These are phyloP conservation scores for Apteryx owenii DNA, from an alignment of 2,113 vertebrate genomes.

Conservation along the genomic window DNA sequence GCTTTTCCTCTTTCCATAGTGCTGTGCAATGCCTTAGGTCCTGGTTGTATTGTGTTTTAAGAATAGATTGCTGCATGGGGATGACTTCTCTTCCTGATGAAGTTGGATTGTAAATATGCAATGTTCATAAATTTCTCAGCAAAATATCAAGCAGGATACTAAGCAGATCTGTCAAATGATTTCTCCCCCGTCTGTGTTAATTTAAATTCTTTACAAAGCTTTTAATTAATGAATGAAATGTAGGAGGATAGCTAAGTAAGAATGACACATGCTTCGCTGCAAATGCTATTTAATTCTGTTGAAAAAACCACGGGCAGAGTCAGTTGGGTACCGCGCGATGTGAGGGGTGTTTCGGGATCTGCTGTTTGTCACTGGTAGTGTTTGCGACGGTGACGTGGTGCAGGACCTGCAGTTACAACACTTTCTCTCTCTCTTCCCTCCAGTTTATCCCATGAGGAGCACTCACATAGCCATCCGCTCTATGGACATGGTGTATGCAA, in stretches of 20 bases:
- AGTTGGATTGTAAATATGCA: slow-evolving; percentile 34
- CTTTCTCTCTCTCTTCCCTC: slow-evolving; percentile 30
- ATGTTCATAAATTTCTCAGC: slow-evolving; percentile 62
- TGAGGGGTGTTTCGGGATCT: background rate
- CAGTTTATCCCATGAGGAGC: slow-evolving; percentile 91
- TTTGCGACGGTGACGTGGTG: background rate
- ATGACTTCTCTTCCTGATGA: slow-evolving; percentile 30
- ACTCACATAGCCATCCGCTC: slow-evolving; percentile 90
- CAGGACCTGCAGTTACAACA: background rate
- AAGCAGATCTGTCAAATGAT: slow-evolving; percentile 56
- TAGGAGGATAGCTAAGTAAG: slow-evolving; percentile 56
- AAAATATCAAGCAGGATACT: slow-evolving; percentile 56
- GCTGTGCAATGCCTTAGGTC: background rate
- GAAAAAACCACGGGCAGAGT: slow-evolving; percentile 8
- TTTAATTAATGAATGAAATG: slow-evolving; percentile 70
- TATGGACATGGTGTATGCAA: slow-evolving; percentile 98
- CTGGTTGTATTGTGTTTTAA: background rate
- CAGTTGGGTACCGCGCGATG: background rate
- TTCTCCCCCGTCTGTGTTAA: slow-evolving; percentile 44
- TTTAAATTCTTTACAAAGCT: slow-evolving; percentile 68
- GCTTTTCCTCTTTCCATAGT: background rate
- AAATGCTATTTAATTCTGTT: slow-evolving; percentile 50
- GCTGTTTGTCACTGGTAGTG: background rate
- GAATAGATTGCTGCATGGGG: background rate
- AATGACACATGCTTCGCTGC: slow-evolving; percentile 24